Percentiles rank a stretch among this genome's conserved stretches.
These are phyloP conservation scores for Macrosteles quadrilineatus DNA, from an alignment of 1,140 invertebrate genomes.

Conservation along the genomic window DNA sequence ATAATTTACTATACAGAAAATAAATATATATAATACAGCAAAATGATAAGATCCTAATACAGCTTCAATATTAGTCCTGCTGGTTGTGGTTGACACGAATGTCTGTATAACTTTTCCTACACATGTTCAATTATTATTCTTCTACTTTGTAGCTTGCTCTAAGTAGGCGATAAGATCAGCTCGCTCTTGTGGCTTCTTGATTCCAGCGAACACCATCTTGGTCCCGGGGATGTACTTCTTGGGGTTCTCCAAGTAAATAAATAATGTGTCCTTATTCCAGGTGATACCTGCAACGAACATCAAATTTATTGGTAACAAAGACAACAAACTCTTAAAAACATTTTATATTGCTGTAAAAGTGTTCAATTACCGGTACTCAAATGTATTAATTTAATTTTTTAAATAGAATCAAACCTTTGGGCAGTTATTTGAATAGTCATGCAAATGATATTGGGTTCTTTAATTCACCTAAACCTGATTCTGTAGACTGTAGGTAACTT, in stretches of 20 bases:
- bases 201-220: constrained; percentile 99
- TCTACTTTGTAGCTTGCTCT: constrained; percentile 73
- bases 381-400: too few species aligned
- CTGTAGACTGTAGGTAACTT: too few species aligned
- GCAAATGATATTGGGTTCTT: too few species aligned
- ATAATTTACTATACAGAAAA: background rate
- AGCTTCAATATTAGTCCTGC: background rate
- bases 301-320: too few species aligned
- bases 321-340: too few species aligned
- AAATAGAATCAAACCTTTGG: too few species aligned
- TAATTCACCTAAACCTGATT: too few species aligned
- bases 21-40: constrained; percentile 7
- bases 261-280: constrained; percentile 94
- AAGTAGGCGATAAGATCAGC: constrained; percentile 96
- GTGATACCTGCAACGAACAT: constrained; percentile 89
- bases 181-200: constrained; percentile 95
- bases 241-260: constrained; percentile 95
- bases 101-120: background rate
- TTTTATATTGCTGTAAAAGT: too few species aligned
- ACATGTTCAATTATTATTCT: background rate
- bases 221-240: constrained; percentile 99
- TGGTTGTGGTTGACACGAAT: background rate
- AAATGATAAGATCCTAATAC: constrained; percentile 10
- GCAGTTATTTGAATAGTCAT: too few species aligned
- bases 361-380: too few species aligned